These are phyloP conservation scores for Grus americana DNA, from an alignment of 2,113 vertebrate species.

Conservation along the genomic window DNA sequence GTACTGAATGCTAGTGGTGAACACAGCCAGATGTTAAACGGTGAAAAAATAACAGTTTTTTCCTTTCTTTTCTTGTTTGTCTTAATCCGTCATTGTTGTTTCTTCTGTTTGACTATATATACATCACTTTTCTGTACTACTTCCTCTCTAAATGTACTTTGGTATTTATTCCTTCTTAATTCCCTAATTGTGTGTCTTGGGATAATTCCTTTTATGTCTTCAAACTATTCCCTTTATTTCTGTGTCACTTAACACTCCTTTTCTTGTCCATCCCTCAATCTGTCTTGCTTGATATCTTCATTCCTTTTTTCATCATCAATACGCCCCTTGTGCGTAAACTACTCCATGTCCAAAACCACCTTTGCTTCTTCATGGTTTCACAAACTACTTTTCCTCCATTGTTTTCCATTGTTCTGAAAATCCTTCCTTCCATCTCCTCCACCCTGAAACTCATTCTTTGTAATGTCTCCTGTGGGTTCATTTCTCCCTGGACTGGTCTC, in stretches of 20 bases:
- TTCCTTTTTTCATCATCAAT: neutral
- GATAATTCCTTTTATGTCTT: slow-evolving; percentile 20
- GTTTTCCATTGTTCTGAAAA: slow-evolving; percentile 13
- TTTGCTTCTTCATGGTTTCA: slow-evolving; percentile 10
- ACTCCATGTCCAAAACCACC: neutral
- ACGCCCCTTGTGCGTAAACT: neutral
- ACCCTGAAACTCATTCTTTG: neutral
- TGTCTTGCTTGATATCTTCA: neutral
- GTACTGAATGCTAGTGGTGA: slow-evolving; percentile 84
- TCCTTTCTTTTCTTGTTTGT: slow-evolving; percentile 75
- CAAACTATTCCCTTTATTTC: neutral
- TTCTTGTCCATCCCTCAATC: neutral
- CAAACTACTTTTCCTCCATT: neutral
- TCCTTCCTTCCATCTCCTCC: neutral
- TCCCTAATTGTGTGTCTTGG: neutral
- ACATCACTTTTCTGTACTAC: neutral
- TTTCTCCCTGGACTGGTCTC: slow-evolving; percentile 54
- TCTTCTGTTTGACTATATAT: slow-evolving; percentile 7
- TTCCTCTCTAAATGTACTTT: slow-evolving; percentile 2
- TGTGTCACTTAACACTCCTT: neutral
- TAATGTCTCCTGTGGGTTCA: slow-evolving; percentile 41
- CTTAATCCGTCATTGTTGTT: slow-evolving; percentile 55
- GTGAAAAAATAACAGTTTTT: slow-evolving; percentile 77
- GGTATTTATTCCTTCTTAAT: slow-evolving; percentile 2
- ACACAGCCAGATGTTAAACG: slow-evolving; percentile 64